Evolutionary conservation across 2,888 invertebrate genomes (phyloP).

Genomic region (Melieria crassipennis): DNA sequence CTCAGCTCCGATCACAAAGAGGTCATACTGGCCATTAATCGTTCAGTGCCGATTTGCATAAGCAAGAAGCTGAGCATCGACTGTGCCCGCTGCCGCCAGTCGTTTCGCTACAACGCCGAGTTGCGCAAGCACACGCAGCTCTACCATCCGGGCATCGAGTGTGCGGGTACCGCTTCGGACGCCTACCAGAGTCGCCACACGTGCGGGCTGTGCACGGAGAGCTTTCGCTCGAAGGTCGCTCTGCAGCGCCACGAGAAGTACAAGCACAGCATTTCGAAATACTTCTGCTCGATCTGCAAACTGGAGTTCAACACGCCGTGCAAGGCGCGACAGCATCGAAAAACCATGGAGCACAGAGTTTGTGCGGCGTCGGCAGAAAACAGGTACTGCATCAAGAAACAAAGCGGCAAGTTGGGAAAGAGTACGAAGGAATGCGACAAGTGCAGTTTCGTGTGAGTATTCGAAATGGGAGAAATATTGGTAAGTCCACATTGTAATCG

Average conservation of each 20-base stretch:
- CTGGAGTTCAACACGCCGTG: constrained; percentile 71
- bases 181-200: constrained; percentile 73
- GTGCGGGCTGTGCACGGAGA: constrained; percentile 71
- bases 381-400: constrained; percentile 51
- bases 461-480: too few species aligned
- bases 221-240: constrained; percentile 72
- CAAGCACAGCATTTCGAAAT: constrained; percentile 71
- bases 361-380: constrained; percentile 67
- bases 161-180: constrained; percentile 70
- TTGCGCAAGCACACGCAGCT: constrained; percentile 67
- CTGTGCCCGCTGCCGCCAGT: constrained; percentile 75
- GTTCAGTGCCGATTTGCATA: constrained; percentile 83
- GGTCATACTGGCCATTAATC: constrained; percentile 78
- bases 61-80: constrained; percentile 72
- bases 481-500: too few species aligned
- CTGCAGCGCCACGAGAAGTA: constrained; percentile 75
- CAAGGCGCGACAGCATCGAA: constrained; percentile 75
- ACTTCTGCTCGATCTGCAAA: constrained; percentile 76
- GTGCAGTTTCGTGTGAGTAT: constrained; percentile 43
- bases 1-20: constrained; percentile 75
- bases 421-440: constrained; percentile 29
- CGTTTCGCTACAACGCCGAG: constrained; percentile 81
- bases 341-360: constrained; percentile 73
- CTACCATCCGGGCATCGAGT: constrained; percentile 70
- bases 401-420: background rate